Evolutionary conservation across 2,797 vertebrate species (phyloP).

Genomic region (Rhincodon typus): DNA sequence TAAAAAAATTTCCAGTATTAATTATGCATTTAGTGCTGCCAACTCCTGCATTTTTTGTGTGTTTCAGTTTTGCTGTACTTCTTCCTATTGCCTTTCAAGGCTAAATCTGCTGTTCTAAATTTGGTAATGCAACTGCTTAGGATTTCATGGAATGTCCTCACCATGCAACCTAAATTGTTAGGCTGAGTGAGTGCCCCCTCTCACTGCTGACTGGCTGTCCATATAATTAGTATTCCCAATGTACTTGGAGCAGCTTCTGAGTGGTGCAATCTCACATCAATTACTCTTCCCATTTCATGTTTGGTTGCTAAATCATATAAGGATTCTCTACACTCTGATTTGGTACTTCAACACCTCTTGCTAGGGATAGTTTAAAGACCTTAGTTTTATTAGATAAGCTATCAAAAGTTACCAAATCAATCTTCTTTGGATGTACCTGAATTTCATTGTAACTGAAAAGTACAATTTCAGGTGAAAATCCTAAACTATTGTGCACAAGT

Average conservation of each 20-base stretch:
- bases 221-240: slow-evolving; percentile 11
- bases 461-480: not conserved
- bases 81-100: slow-evolving; percentile 95
- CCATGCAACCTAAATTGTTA: slow-evolving; percentile 70
- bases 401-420: not conserved
- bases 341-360: slow-evolving; percentile 50
- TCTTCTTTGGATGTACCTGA: not conserved
- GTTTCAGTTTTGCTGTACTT: slow-evolving; percentile 40
- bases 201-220: slow-evolving; percentile 51
- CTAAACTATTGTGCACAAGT: too few species aligned
- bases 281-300: slow-evolving; percentile 12
- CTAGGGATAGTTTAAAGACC: not conserved
- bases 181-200: slow-evolving; percentile 57
- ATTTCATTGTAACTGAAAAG: not conserved
- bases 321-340: slow-evolving; percentile 18
- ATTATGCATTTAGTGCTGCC: slow-evolving; percentile 18
- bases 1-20: slow-evolving; percentile 21
- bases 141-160: slow-evolving; percentile 96
- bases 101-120: slow-evolving; percentile 87
- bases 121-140: slow-evolving; percentile 90
- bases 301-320: slow-evolving; percentile 32
- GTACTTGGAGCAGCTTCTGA: not conserved
- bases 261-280: slow-evolving; percentile 29
- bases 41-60: slow-evolving; percentile 24
- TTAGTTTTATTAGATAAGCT: not conserved